Evolutionary conservation across 2,888 invertebrate species (phyloP), one percentile per base, ranked within the genome.

Genomic region (Nemotelus pantherinus): DNA sequence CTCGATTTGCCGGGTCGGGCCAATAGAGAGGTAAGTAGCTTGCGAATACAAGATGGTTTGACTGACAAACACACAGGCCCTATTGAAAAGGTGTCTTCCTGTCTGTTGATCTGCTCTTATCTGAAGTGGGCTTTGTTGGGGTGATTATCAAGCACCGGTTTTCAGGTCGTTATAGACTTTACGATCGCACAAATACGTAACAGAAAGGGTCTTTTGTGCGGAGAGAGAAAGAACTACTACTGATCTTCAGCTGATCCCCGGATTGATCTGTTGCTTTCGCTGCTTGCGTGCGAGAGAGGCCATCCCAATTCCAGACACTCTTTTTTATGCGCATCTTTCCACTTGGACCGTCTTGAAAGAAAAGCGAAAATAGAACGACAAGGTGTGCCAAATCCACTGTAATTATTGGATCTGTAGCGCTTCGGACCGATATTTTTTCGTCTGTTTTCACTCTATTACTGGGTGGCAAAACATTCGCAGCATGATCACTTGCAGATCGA

Each of bases 71-170:
- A 63, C 9, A 39, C 67, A 48, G 70, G 70, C 41, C 9, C 53
- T 43, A 55, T 70, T 70, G 70, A 70, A 70, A 55, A 70, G 70
- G 70, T 70, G 70, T 70, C 53, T 70, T 70, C 70, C 70, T 70
- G 53, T 70, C 70, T 70, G 6, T 44, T 39, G 70, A 53, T 50
- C 53, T n/a, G 53, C n/a, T 48, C 74, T 74, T 74, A 60, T 74
- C 60, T 74, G 60, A 60, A 74, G 74, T 74, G 74, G 47, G 2
- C 47, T 50, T 74, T 74, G 63, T 72, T 72, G 58, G 58, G 72
- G 72, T 71, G 70, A 58, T 72, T 72, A 72, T 58, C 4, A 44
- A 60, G 60, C 72, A 58, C 53, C 53, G 41, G 48, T 50, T 68
- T 68, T 50, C 65, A 53, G 68, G 68, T 9, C 50, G 41, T 39